Base-by-base conservation (phyloP, 2,888 invertebrate genomes). In the Acleris sparsana region DNA sequence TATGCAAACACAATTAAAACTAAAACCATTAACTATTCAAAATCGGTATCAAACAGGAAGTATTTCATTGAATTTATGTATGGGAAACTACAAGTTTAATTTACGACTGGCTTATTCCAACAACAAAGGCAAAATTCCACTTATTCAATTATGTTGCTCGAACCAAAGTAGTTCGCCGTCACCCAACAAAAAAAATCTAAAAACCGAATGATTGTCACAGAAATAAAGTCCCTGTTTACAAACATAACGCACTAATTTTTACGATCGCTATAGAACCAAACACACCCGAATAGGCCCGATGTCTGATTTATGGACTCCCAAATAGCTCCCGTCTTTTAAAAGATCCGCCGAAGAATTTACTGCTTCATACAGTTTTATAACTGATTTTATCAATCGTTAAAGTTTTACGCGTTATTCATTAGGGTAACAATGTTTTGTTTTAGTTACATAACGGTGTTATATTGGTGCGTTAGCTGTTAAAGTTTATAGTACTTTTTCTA, bases 321-420 rank as follows among this genome's bases (percentile, higher is more conserved):
- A 87, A 88, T 86, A 82, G 88, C 88, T 86, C 83, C 87, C 83
- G 89, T 89, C 88, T 86, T 84, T 87, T 83, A 85, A 87, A 78
- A 78, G 80, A 79, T 82, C 82, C 80, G 78, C 80, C 79, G 75
- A 60, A 44, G 52, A 83, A 86, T 90, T 89, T 90, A 89, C 86
- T 84, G 79, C 84, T 84, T 81, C 84, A 87, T 86, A 85, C 81
- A 84, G 84, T 89, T 90, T 90, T 90, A 90, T 88, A 89, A 89
- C 89, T 88, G 89, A 89, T 90, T 90, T 89, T 89, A 90, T 90
- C 87, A 84, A 77, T 87, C 87, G 85, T 90, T 86, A 90, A 66
- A 91, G 72, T 89, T 90, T 88, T 87, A 89, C 84, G 76, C 82
- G 83, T 82, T 83, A 82, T 84, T 89, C 86, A 88, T 88, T 85